Evolutionary conservation across 1,140 invertebrate species (phyloP).

Genomic region (Orussus abietinus): DNA sequence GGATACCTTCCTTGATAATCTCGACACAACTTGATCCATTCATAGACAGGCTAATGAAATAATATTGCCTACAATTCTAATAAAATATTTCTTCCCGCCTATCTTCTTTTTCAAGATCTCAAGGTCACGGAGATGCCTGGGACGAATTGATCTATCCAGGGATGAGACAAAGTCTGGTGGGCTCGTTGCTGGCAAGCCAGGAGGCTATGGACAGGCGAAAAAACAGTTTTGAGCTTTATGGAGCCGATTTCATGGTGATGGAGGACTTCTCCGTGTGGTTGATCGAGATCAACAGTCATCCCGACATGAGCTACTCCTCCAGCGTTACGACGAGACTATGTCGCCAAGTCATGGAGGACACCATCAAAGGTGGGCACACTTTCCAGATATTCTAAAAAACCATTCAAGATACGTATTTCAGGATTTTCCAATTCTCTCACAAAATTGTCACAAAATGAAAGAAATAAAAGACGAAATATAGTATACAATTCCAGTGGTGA

Average conservation of each 20-base stretch:
- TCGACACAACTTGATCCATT: no score
- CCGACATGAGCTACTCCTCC: conserved; percentile 84
- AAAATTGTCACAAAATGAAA: no score
- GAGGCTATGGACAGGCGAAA: conserved; percentile 80
- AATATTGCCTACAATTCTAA: no score
- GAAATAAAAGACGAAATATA: no score
- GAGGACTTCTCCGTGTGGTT: conserved; percentile 88
- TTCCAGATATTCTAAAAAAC: no score
- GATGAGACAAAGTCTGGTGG: conserved; percentile 84
- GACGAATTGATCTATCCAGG: conserved; percentile 81
- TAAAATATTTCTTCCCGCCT: conserved; percentile 6
- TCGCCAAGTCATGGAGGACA: conserved; percentile 83
- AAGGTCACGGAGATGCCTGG: conserved; percentile 72
- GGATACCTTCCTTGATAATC: no score
- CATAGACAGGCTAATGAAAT: no score
- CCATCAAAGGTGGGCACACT: conserved; percentile 93
- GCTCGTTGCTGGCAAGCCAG: conserved; percentile 81
- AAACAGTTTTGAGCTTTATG: conserved; percentile 90
- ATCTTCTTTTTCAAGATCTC: conserved; percentile 34
- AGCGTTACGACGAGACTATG: conserved; percentile 84
- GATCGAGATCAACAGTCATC: conserved; percentile 93
- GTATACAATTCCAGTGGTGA: no score
- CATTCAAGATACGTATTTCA: no score
- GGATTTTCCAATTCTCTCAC: no score
- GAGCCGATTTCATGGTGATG: conserved; percentile 89